Percentiles rank a stretch among this genome's conserved stretches.
Conservation (phyloP, 2,888 invertebrate species). For the Zele albiditarsus region DNA sequence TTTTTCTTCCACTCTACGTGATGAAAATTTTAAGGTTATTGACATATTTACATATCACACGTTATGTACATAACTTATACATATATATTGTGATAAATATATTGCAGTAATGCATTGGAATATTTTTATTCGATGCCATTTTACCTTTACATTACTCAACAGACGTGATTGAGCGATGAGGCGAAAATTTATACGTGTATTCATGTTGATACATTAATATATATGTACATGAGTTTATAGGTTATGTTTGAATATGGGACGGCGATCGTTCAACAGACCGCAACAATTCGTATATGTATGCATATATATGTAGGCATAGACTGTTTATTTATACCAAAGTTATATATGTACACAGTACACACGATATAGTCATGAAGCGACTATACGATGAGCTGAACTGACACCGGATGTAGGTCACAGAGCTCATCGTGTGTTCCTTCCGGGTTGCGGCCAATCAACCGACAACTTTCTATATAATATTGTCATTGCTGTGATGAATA, state of each 20-base stretch:
- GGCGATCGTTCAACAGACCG: not conserved
- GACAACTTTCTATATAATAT: conserved; percentile 63
- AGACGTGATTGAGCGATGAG: not conserved
- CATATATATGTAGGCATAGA: not conserved
- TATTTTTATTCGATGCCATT: not conserved
- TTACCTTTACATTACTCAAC: not conserved
- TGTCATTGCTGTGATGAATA: conserved; percentile 8
- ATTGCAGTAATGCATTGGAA: not conserved
- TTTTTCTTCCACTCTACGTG: too few relatives aligned
- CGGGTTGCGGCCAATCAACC: conserved; percentile 61
- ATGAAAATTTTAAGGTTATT: too few relatives aligned
- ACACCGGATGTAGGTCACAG: conserved; percentile 67
- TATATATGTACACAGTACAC: conserved; percentile 15
- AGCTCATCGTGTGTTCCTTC: conserved; percentile 65
- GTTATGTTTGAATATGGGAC: not conserved
- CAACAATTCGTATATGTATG: not conserved
- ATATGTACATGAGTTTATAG: not conserved
- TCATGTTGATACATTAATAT: not conserved
- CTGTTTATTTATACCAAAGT: not conserved
- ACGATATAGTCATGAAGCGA: conserved; percentile 14
- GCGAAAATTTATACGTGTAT: not conserved
- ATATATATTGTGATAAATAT: not conserved
- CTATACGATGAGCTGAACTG: conserved; percentile 33
- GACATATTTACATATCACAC: too few relatives aligned
- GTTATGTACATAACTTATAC: not conserved